Evolutionary conservation across 1,140 invertebrate species (phyloP).

Genomic region (Stratiolaelaps scimitus): DNA sequence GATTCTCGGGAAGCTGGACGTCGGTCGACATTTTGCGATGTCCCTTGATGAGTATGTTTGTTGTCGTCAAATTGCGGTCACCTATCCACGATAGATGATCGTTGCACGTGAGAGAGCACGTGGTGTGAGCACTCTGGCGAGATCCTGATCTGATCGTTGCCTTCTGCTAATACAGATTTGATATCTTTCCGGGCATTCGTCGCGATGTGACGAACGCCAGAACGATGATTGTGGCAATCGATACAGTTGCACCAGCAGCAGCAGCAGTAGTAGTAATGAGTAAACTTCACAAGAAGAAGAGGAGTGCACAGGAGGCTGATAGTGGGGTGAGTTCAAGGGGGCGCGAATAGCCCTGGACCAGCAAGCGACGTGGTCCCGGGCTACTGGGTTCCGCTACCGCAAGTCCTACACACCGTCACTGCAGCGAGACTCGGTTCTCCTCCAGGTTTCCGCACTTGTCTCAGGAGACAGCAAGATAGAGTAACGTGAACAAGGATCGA

Average conservation of each 20-base stretch:
- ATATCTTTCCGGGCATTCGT: not conserved
- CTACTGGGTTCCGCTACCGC: not conserved
- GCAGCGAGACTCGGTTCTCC: constrained; percentile 27
- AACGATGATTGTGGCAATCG: not conserved
- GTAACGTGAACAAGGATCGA: not conserved
- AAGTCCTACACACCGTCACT: constrained; percentile 26
- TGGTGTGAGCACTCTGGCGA: no score
- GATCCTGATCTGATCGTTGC: no score
- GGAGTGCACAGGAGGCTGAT: no score
- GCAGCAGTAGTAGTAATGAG: no score
- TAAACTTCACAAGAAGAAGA: no score
- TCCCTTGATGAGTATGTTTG: not conserved
- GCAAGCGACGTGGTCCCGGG: constrained; percentile 27
- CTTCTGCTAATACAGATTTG: not conserved
- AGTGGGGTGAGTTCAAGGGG: no score
- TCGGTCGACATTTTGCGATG: constrained; percentile 24
- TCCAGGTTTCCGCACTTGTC: constrained; percentile 1
- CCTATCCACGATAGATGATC: no score
- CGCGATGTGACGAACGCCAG: not conserved
- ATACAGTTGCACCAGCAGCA: no score
- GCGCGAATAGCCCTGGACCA: constrained; percentile 17
- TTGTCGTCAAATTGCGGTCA: no score
- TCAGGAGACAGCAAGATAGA: not conserved
- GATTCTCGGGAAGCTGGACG: constrained; percentile 22
- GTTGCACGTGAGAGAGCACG: no score